Percentiles rank a stretch among this genome's conserved stretches.
Conservation (phyloP, 2,888 invertebrate species). For the Cepaea hortensis region DNA sequence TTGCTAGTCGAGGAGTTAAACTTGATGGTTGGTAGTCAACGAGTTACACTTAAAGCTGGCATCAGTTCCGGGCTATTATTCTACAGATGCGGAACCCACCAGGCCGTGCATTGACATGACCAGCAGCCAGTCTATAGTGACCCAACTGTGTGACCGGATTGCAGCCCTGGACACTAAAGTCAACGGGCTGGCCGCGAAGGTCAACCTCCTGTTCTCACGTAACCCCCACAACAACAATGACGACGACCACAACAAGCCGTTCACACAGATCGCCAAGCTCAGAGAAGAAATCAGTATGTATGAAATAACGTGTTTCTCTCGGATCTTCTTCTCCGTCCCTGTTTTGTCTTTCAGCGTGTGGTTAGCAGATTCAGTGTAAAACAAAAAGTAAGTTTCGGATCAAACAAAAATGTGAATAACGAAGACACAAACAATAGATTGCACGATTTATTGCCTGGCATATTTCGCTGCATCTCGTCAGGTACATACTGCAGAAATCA, state of each 20-base stretch:
- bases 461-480: no score
- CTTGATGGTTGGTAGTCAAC: no score
- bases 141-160: conserved; percentile 16
- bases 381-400: no score
- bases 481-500: no score
- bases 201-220: not conserved
- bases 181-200: not conserved
- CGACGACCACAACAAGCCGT: not conserved
- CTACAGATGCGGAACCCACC: not conserved
- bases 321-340: not conserved
- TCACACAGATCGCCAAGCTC: conserved; percentile 14
- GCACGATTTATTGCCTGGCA: no score
- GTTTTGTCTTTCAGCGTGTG: not conserved
- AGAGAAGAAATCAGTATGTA: conserved; percentile 14
- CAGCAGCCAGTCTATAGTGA: conserved; percentile 20
- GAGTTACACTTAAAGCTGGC: no score
- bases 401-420: no score
- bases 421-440: no score
- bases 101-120: not conserved
- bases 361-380: no score
- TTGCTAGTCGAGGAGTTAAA: no score
- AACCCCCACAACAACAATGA: not conserved
- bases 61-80: not conserved
- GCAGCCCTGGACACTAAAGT: not conserved
- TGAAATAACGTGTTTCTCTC: not conserved